These are phyloP conservation scores for Cladopsammia gracilis DNA, from an alignment of 64 coral and sea anemone genomes.

Conservation along the genomic window DNA sequence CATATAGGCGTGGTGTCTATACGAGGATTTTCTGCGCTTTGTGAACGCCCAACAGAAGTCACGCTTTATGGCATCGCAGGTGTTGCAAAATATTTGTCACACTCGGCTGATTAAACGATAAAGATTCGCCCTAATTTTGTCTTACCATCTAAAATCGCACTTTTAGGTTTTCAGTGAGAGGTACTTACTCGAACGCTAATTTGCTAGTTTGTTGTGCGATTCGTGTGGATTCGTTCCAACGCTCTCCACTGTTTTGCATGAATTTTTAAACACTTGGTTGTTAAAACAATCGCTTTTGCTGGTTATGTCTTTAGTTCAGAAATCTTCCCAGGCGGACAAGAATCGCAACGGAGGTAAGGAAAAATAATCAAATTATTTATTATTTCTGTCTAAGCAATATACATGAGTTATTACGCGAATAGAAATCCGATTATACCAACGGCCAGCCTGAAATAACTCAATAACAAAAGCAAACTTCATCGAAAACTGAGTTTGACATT, in stretches of 20 bases:
- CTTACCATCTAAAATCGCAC: background rate
- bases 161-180: background rate
- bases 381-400: no score
- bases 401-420: no score
- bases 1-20: slow-evolving; percentile 24
- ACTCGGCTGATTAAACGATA: background rate
- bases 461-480: background rate
- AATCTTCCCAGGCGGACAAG: slow-evolving; percentile 2
- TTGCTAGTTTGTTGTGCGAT: background rate
- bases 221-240: slow-evolving; percentile 45
- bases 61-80: background rate
- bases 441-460: no score
- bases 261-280: slow-evolving; percentile 53
- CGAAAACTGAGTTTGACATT: background rate
- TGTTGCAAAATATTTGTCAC: slow-evolving; percentile 10
- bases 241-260: background rate
- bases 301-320: slow-evolving; percentile 43
- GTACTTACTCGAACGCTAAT: background rate
- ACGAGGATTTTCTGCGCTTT: background rate
- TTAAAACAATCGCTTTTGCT: slow-evolving; percentile 35
- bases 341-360: background rate
- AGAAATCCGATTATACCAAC: no score
- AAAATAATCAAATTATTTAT: background rate
- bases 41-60: background rate
- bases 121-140: background rate